Percentiles rank a stretch among this genome's conserved stretches.
Conservation (phyloP, 2,797 vertebrate species). For the Sylvilagus floridanus region DNA sequence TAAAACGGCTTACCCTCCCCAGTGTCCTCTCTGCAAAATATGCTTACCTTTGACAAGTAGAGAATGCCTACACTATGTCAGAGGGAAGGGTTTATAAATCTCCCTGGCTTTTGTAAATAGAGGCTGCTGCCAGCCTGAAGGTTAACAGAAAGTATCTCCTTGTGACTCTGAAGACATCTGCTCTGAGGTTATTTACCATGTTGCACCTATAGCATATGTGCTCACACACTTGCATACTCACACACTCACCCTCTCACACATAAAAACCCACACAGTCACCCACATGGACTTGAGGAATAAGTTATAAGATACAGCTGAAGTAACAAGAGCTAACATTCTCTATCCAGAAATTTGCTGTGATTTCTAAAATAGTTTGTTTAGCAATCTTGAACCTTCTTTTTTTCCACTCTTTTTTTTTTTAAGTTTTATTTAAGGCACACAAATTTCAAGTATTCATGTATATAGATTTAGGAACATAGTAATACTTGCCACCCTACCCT, state of each 20-base stretch:
- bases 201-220: neutral
- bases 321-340: neutral
- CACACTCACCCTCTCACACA: neutral
- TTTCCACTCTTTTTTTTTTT: no score
- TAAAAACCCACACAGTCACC: neutral
- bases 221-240: no score
- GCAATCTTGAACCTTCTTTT: neutral
- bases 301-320: neutral
- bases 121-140: neutral
- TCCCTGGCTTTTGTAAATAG: constrained; percentile 25
- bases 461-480: no score
- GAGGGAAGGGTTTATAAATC: constrained; percentile 39
- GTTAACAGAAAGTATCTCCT: constrained; percentile 44
- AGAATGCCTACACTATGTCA: neutral
- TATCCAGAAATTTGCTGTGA: neutral
- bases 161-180: neutral
- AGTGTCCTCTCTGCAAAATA: constrained; percentile 52
- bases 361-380: neutral
- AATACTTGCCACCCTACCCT: no score
- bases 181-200: neutral
- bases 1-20: constrained; percentile 47
- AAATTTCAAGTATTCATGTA: no score
- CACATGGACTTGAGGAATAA: neutral
- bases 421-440: no score
- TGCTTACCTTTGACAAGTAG: constrained; percentile 19